Conservation (phyloP, 1,140 invertebrate species). For the Pseudomyrmex sp. region DNA sequence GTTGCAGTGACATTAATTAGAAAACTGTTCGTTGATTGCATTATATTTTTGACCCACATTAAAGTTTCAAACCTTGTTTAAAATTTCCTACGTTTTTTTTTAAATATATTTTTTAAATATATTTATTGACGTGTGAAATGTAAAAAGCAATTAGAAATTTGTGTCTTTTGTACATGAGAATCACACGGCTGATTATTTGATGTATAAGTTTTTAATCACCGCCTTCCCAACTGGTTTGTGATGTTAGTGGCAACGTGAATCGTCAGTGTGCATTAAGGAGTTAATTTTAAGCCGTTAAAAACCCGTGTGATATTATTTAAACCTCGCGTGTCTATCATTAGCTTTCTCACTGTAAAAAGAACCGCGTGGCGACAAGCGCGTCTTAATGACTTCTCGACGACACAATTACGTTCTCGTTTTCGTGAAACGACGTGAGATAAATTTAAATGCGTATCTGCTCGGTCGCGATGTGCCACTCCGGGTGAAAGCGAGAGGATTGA, state of each 20-base stretch:
- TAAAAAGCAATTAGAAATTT: no score
- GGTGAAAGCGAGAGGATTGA: slow-evolving; percentile 35
- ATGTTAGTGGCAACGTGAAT: no score
- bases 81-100: no score
- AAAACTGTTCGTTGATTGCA: not conserved
- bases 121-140: no score
- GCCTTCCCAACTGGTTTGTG: no score
- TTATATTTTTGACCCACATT: slow-evolving; percentile 21
- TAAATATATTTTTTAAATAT: no score
- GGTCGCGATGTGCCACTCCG: not conserved
- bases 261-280: no score
- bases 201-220: no score
- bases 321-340: slow-evolving; percentile 36
- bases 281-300: not conserved
- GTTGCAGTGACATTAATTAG: not conserved
- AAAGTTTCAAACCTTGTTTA: no score
- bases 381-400: slow-evolving; percentile 72
- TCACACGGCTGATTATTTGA: no score
- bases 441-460: slow-evolving; percentile 67
- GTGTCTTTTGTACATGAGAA: no score
- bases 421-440: slow-evolving; percentile 71
- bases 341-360: slow-evolving; percentile 48
- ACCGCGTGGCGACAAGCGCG: slow-evolving; percentile 53
- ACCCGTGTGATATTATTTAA: slow-evolving; percentile 50
- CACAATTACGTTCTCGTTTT: slow-evolving; percentile 68